Percentiles rank a stretch among this genome's conserved stretches.
Evolutionary conservation across 2,113 vertebrate genomes (phyloP).

Genomic region (Brachyistius frenatus): DNA sequence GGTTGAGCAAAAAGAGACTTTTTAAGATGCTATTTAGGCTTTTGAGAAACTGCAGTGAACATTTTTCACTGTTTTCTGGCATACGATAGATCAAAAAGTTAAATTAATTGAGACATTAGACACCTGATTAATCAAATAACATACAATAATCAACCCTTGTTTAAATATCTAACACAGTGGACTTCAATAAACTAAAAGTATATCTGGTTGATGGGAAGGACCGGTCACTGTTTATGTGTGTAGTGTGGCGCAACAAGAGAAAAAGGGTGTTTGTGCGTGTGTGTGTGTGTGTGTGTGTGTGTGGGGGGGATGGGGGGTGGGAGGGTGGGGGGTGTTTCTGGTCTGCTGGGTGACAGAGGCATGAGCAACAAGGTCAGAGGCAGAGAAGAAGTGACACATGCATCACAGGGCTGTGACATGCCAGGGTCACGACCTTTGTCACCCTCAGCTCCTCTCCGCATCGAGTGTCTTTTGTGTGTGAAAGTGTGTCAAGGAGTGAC

Average conservation of each 20-base stretch:
- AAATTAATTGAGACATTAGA: neutral
- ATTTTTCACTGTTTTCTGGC: too few relatives aligned
- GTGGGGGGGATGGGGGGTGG: too few relatives aligned
- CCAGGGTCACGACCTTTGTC: slow-evolving; percentile 70
- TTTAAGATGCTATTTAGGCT: too few relatives aligned
- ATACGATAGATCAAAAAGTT: neutral
- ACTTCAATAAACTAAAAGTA: slow-evolving; percentile 10
- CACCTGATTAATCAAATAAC: neutral
- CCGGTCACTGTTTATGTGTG: slow-evolving; percentile 28
- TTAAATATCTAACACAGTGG: neutral
- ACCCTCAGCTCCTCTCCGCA: slow-evolving; percentile 25
- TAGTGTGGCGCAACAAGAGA: slow-evolving; percentile 32
- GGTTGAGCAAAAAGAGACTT: too few relatives aligned
- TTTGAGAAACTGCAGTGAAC: too few relatives aligned
- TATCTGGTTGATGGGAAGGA: slow-evolving; percentile 23
- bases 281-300: slow-evolving; percentile 13
- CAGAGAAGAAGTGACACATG: slow-evolving; percentile 86
- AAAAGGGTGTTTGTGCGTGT: slow-evolving; percentile 15
- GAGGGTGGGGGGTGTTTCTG: neutral
- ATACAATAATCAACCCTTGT: too few relatives aligned
- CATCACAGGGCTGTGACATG: slow-evolving; percentile 86
- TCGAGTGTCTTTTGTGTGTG: slow-evolving; percentile 33
- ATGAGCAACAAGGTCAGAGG: slow-evolving; percentile 79
- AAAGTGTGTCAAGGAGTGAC: slow-evolving; percentile 59
- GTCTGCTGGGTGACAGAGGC: slow-evolving; percentile 63